Percentiles rank a stretch among this genome's conserved stretches.
Conservation (phyloP, 1,140 invertebrate species). For the Liolophura sinensis region DNA sequence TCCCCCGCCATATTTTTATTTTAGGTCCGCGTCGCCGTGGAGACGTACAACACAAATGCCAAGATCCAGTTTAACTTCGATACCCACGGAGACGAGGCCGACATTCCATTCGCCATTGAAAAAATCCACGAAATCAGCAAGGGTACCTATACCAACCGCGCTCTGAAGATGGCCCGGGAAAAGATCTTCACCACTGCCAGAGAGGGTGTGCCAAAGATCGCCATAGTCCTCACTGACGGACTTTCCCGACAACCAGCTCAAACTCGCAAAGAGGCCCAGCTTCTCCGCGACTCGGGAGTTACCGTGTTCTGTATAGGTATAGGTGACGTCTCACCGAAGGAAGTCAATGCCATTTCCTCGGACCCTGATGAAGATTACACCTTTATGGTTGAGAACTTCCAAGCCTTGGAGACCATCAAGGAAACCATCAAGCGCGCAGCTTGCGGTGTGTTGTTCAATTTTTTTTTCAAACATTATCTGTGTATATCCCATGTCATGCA, state of each 20-base stretch:
- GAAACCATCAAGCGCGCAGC: constrained; percentile 10
- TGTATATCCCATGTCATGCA: no score
- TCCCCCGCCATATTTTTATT: no score
- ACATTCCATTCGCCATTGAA: constrained; percentile 31
- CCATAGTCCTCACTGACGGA: constrained; percentile 52
- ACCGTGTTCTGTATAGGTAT: constrained; percentile 19
- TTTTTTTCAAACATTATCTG: no score
- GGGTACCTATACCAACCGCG: constrained; percentile 31
- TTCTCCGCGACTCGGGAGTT: constrained; percentile 3
- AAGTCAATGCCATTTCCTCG: constrained; percentile 13
- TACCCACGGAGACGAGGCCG: constrained; percentile 31
- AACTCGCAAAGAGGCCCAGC: constrained; percentile 1
- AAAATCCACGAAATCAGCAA: constrained; percentile 30
- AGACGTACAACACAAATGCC: constrained; percentile 34
- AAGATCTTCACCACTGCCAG: constrained; percentile 29
- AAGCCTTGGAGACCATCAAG: constrained; percentile 30
- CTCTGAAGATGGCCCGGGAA: constrained; percentile 30
- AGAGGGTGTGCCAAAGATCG: constrained; percentile 41
- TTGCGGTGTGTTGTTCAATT: no score
- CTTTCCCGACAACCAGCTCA: constrained; percentile 30
- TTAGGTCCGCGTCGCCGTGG: constrained; percentile 25
- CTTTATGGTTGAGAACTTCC: constrained; percentile 34
- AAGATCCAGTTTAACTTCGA: constrained; percentile 50
- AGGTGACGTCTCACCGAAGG: neutral
- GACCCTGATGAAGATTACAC: constrained; percentile 9